Evolutionary conservation across 2,113 vertebrate species (phyloP).

Genomic region (Willisornis vidua): DNA sequence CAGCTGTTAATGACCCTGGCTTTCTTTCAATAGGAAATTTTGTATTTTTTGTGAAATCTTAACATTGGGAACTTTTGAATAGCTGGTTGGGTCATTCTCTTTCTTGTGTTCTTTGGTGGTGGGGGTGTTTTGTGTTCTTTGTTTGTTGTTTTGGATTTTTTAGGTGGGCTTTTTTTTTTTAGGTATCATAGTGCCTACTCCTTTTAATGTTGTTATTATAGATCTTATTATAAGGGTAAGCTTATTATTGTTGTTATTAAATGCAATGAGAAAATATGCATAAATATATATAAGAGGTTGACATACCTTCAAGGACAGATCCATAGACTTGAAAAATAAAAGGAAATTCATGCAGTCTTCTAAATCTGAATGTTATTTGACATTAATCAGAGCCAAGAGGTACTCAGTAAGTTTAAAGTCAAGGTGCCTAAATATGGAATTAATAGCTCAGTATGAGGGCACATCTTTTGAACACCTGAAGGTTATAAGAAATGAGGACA

Average conservation of each 20-base stretch:
- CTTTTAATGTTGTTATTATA: neutral
- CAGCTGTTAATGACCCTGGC: neutral
- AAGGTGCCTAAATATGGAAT: slow-evolving; percentile 58
- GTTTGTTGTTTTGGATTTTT: neutral
- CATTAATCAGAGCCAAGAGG: slow-evolving; percentile 49
- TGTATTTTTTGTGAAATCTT: neutral
- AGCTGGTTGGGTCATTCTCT: neutral
- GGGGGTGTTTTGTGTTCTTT: no score
- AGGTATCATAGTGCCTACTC: neutral
- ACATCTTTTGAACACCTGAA: slow-evolving; percentile 61
- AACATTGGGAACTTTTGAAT: neutral
- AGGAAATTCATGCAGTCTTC: neutral
- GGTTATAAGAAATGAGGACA: slow-evolving; percentile 47
- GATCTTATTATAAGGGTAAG: neutral
- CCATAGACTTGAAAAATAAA: neutral
- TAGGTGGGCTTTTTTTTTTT: no score
- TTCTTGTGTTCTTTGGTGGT: neutral
- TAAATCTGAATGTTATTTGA: slow-evolving; percentile 18
- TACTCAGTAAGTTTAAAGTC: slow-evolving; percentile 43
- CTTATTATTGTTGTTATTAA: neutral
- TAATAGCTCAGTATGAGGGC: slow-evolving; percentile 48
- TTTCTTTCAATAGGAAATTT: neutral
- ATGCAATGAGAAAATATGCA: neutral
- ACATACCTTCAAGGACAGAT: slow-evolving; percentile 3
- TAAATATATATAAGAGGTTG: neutral